Conservation (phyloP, 2,113 vertebrate genomes). For the Pseudopodoces humilis region DNA sequence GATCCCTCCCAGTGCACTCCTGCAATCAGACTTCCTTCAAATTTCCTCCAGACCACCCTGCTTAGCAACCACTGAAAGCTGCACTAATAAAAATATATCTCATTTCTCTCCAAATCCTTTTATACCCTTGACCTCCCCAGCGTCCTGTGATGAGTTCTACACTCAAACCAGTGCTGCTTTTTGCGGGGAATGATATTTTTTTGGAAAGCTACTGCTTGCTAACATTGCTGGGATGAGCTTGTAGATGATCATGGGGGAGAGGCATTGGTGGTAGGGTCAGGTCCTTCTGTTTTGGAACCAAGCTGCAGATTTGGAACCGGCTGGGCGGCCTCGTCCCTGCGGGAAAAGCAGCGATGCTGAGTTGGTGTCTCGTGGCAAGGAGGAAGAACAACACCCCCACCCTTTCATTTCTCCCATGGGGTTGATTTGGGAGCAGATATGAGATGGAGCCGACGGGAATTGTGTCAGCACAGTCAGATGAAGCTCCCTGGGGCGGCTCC, state of each 20-base stretch:
- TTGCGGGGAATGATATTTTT: background rate
- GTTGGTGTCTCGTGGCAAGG: rapidly evolving
- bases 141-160: background rate
- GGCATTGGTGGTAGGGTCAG: rapidly evolving
- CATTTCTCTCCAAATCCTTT: background rate
- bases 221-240: background rate
- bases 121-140: background rate
- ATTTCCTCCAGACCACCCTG: background rate
- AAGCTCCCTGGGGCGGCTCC: background rate
- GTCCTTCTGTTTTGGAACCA: background rate
- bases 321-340: slow-evolving; percentile 25
- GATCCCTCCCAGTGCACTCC: background rate
- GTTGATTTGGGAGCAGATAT: background rate
- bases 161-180: background rate
- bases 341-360: background rate
- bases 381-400: background rate
- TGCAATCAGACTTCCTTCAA: background rate
- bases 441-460: background rate
- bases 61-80: background rate
- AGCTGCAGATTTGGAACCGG: background rate
- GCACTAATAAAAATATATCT: background rate
- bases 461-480: background rate
- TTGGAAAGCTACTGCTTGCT: slow-evolving; percentile 14
- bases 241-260: background rate
- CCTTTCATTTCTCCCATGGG: background rate